Conservation (phyloP, 2,113 vertebrate species). For the Lophura nycthemera region DNA sequence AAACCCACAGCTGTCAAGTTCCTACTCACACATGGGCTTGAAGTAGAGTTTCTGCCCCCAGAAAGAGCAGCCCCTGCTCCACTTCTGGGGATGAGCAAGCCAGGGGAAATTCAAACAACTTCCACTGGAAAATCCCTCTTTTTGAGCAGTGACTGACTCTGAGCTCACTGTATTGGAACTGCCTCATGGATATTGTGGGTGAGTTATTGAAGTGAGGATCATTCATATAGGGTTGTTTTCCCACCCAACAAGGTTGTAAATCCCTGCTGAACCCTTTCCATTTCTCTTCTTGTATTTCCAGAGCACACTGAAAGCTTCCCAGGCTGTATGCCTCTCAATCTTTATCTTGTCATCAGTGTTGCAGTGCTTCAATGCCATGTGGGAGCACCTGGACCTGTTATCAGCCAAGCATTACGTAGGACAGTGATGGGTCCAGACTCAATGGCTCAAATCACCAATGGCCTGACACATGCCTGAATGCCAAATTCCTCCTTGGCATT, state of each 20-base stretch:
- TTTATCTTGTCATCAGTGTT: background rate
- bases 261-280: background rate
- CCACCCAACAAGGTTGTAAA: background rate
- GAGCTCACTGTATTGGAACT: background rate
- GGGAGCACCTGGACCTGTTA: background rate
- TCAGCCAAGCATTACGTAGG: rapidly evolving
- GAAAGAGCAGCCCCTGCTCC: rapidly evolving
- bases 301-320: background rate
- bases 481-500: background rate
- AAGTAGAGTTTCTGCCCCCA: background rate
- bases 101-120: background rate
- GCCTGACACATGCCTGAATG: background rate
- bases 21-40: background rate
- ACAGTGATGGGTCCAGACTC: background rate
- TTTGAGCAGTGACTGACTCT: background rate
- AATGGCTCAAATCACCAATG: background rate
- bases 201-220: background rate
- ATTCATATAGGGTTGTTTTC: background rate
- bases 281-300: background rate
- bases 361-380: background rate
- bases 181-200: background rate
- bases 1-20: background rate
- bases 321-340: background rate
- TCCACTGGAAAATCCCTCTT: background rate
- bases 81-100: rapidly evolving